A percentile compares a stretch with the other conserved stretches of the same genome.
Evolutionary conservation across 1,140 invertebrate species (phyloP).

Genomic region (Heterodera carotae): DNA sequence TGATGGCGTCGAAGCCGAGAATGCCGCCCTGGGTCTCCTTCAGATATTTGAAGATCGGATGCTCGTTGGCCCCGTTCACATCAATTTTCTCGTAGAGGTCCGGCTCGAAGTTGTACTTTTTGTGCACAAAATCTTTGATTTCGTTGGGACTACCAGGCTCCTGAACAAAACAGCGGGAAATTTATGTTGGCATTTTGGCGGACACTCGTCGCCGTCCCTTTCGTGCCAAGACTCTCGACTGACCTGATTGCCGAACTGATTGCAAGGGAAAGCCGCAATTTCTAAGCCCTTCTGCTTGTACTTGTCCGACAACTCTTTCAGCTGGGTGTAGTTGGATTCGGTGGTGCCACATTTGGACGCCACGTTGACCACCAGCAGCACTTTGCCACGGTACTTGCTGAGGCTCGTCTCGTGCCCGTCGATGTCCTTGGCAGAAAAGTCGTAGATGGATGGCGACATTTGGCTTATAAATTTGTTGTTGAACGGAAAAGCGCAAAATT

Average conservation of each 20-base stretch:
- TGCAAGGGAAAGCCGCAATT: constrained; percentile 55
- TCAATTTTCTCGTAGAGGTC: constrained; percentile 55
- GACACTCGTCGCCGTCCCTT: background rate
- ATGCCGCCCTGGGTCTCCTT: constrained; percentile 1
- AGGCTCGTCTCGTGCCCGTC: constrained; percentile 68
- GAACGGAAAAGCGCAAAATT: no score
- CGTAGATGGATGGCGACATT: constrained; percentile 64
- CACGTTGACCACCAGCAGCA: constrained; percentile 51
- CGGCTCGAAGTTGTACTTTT: constrained; percentile 53
- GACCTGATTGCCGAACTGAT: constrained; percentile 32
- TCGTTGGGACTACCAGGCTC: constrained; percentile 44
- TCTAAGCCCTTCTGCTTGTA: constrained; percentile 52
- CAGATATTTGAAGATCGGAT: constrained; percentile 3
- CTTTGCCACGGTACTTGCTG: constrained; percentile 67
- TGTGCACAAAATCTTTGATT: constrained; percentile 49
- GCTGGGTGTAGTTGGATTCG: constrained; percentile 45
- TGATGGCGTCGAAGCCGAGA: constrained; percentile 47
- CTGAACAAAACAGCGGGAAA: constrained; percentile 24
- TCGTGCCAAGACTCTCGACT: background rate
- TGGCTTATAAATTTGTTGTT: no score
- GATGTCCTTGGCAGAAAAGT: constrained; percentile 68
- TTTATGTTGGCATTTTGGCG: background rate
- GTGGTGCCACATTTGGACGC: constrained; percentile 52
- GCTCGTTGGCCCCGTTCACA: constrained; percentile 44
- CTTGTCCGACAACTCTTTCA: constrained; percentile 48